Base-by-base conservation (phyloP, 2,888 invertebrate species). In the Phasia obesa region DNA sequence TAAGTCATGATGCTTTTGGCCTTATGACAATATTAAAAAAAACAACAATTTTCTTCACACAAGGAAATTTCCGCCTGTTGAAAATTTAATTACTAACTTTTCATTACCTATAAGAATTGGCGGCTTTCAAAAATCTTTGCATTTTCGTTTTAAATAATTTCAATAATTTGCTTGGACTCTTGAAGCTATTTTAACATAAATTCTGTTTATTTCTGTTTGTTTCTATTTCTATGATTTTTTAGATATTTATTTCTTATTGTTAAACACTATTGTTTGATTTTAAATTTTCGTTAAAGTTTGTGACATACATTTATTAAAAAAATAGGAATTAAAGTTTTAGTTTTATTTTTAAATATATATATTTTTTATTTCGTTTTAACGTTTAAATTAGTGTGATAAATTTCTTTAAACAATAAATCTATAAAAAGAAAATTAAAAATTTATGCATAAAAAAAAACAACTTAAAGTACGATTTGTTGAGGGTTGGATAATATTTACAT, bases 231-330 rank as follows among this genome's bases (percentile, higher is more conserved):
- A 35, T 35, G 11, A n/a, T 69, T 69, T 64, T 73, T 85, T 84
- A 75, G 76, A 80, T 86, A 62, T 84, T 84, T 84, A 74, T 83
- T 82, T 85, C 81, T 84, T 85, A 51, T 51, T 55, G 51, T 75
- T 84, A 86, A 77, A 74, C 69, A 57, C 85, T 85, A 85, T 86
- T 84, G 67, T 82, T 84, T 75, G 73, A 69, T 62, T 81, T 73
- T 67, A 70, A 67, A 25, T 35, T 42, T 71, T 65, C 64, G 42
- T 57, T 82, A 57, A 38, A 70, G 70, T 83, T 81, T 78, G 62
- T 75, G 75, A 79, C 64, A 82, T 75, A 82, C 74, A 83, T 79
- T 65, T 60, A 51, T 84, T 42, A 80, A 70, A 57, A 73, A 77
- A 73, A 75, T 82, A 84, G 85, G 79, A 85, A 81, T 75, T 70